phyloP scores from a whole-genome alignment of 2,113 vertebrate species.

The Halichoeres trimaculatus region DNA sequence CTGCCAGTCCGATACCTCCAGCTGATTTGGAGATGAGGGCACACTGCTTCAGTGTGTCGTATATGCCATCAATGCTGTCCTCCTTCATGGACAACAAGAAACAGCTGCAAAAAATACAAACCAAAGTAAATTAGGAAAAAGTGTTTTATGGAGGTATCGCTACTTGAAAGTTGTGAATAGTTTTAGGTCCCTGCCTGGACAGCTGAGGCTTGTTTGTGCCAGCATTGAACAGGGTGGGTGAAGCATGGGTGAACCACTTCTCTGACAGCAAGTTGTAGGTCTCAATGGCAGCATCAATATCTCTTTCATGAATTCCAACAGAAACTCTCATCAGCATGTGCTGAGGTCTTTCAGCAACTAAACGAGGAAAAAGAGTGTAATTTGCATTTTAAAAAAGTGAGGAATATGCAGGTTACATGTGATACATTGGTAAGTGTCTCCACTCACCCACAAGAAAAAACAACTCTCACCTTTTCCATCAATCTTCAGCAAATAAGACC shows the following conservation, averaged over 20 bases:
- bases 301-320: slow-evolving; percentile 91
- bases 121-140: background rate
- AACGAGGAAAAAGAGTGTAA: background rate
- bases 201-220: slow-evolving; percentile 95
- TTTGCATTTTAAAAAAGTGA: background rate
- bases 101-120: slow-evolving; percentile 82
- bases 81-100: slow-evolving; percentile 97
- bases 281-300: slow-evolving; percentile 92
- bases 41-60: slow-evolving; percentile 96
- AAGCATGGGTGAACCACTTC: slow-evolving; percentile 97
- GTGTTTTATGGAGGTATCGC: no score
- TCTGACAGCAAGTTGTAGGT: slow-evolving; percentile 97
- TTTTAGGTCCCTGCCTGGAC: slow-evolving; percentile 85
- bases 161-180: no score
- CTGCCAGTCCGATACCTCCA: slow-evolving; percentile 94
- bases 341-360: slow-evolving; percentile 95
- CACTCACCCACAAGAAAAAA: background rate
- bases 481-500: slow-evolving; percentile 95
- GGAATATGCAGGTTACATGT: background rate
- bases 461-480: slow-evolving; percentile 90
- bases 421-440: background rate
- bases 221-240: slow-evolving; percentile 96
- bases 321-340: slow-evolving; percentile 98
- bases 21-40: slow-evolving; percentile 97
- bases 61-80: slow-evolving; percentile 98